A percentile compares a stretch with the other conserved stretches of the same genome.
Evolutionary conservation across 1,140 invertebrate species (phyloP).

Genomic region (Drosophila suzukii): DNA sequence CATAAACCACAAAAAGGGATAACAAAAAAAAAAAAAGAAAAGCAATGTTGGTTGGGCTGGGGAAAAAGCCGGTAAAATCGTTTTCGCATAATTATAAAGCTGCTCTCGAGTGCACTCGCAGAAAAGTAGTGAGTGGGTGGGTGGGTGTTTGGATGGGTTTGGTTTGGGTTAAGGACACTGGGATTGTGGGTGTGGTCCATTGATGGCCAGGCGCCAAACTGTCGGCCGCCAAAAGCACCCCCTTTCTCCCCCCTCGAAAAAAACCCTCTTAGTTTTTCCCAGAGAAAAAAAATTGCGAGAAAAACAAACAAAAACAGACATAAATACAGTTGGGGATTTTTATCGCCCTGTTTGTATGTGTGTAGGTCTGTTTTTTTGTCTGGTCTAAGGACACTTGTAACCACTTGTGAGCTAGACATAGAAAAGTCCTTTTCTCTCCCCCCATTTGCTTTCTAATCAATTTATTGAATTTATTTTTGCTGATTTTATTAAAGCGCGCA

Average conservation of each 20-base stretch:
- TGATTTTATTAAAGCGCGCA: constrained; percentile 75
- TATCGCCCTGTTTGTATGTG: constrained; percentile 4
- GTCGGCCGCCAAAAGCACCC: constrained; percentile 55
- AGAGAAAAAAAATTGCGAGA: constrained; percentile 16
- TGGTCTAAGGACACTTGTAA: constrained; percentile 62
- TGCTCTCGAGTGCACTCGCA: constrained; percentile 41
- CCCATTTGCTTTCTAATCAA: constrained; percentile 61
- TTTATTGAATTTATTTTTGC: constrained; percentile 77
- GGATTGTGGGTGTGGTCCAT: constrained; percentile 15
- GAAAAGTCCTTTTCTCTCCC: not conserved
- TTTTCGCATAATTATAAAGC: constrained; percentile 47
- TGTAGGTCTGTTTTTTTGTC: not conserved
- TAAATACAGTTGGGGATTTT: constrained; percentile 48
- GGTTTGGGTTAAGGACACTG: not conserved
- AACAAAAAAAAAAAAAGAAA: not conserved
- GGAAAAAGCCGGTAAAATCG: constrained; percentile 8
- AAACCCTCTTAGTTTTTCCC: not conserved
- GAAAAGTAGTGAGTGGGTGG: constrained; percentile 6
- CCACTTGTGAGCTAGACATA: constrained; percentile 50
- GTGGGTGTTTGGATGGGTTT: not conserved
- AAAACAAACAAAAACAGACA: constrained; percentile 52
- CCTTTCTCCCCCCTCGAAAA: too few species aligned
- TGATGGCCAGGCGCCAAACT: constrained; percentile 61
- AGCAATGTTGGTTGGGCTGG: not conserved
- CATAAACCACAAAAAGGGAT: constrained; percentile 34